phyloP scores from a whole-genome alignment of 2,888 invertebrate genomes.

The Apeira syringaria region DNA sequence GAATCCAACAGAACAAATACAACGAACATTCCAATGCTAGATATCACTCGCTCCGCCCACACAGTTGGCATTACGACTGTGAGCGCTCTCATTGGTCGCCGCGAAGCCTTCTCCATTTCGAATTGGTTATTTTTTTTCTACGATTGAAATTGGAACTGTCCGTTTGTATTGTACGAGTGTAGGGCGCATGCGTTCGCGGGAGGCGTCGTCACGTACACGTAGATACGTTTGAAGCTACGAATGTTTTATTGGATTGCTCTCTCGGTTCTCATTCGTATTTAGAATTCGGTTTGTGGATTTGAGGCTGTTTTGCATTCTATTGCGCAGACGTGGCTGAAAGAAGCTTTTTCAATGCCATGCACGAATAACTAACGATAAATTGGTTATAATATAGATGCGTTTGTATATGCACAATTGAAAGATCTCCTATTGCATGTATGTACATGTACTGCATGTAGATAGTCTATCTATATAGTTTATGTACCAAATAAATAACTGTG shows the following conservation, averaged over 20 bases:
- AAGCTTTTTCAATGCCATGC: too few species aligned
- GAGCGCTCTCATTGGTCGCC: conserved; percentile 77
- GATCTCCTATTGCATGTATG: too few species aligned
- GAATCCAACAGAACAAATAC: conserved; percentile 81
- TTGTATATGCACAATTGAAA: too few species aligned
- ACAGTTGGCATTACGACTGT: conserved; percentile 83
- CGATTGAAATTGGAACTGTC: conserved; percentile 81
- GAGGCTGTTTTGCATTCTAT: conserved; percentile 49
- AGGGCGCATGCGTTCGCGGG: conserved; percentile 69
- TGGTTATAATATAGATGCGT: too few species aligned
- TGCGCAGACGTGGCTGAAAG: conserved; percentile 63
- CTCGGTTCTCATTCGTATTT: conserved; percentile 77
- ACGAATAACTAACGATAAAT: too few species aligned
- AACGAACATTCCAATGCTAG: conserved; percentile 83
- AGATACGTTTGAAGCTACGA: conserved; percentile 73
- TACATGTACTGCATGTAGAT: too few species aligned
- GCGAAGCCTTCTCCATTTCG: conserved; percentile 80
- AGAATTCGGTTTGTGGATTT: conserved; percentile 67
- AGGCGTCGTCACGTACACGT: conserved; percentile 79
- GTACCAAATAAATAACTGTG: too few species aligned
- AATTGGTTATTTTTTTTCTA: conserved; percentile 83
- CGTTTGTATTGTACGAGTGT: conserved; percentile 72
- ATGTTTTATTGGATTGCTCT: conserved; percentile 80
- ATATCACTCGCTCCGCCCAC: conserved; percentile 82
- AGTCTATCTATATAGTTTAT: too few species aligned